Conservation (phyloP, 2,888 invertebrate genomes). For the Pandemis cinnamomeana region DNA sequence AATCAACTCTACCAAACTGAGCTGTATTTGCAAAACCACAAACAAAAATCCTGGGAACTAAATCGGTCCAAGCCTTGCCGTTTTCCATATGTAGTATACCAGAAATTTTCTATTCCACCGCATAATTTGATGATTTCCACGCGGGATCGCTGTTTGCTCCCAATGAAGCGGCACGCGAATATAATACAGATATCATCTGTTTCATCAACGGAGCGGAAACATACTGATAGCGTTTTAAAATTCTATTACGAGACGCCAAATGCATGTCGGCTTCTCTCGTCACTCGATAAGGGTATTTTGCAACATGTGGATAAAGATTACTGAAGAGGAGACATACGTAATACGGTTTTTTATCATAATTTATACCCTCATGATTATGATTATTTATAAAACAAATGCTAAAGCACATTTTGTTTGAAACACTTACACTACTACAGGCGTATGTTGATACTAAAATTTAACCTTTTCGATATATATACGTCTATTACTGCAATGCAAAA, state of each 20-base stretch:
- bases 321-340: neutral
- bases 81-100: constrained; percentile 17
- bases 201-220: constrained; percentile 37
- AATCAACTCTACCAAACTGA: neutral
- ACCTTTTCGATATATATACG: no score
- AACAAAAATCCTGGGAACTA: neutral
- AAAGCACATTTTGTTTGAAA: no score
- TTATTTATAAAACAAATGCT: no score
- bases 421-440: no score
- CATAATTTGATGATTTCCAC: constrained; percentile 34
- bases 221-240: constrained; percentile 35
- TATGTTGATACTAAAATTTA: no score
- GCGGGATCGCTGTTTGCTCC: constrained; percentile 8
- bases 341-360: no score
- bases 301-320: neutral
- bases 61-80: neutral
- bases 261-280: constrained; percentile 6
- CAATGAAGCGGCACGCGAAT: constrained; percentile 24
- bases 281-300: neutral
- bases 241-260: constrained; percentile 26
- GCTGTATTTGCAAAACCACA: neutral
- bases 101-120: constrained; percentile 25
- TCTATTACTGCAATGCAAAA: no score
- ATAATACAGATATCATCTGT: constrained; percentile 33
- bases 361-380: no score